phyloP scores from a whole-genome alignment of 1,140 invertebrate species.

The Bombus superbus region DNA sequence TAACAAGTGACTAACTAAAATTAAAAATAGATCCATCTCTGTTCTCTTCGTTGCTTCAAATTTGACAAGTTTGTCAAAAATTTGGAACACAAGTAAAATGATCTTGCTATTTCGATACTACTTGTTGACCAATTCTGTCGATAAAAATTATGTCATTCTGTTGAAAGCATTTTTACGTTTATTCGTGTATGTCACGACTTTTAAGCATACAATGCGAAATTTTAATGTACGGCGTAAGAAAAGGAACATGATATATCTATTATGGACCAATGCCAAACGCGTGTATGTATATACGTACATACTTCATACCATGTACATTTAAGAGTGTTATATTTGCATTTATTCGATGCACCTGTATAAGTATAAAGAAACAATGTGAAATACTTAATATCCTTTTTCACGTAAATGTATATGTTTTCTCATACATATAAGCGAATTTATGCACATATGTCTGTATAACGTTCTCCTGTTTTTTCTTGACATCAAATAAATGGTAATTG shows the following conservation, averaged over 20 bases:
- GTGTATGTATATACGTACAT: constrained; percentile 14
- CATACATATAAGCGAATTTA: not conserved
- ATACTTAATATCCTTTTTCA: constrained; percentile 30
- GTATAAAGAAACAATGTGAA: constrained; percentile 29
- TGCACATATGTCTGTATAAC: not conserved
- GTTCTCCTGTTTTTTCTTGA: constrained; percentile 35
- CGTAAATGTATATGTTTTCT: not conserved
- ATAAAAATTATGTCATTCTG: not conserved
- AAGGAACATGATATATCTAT: constrained; percentile 14
- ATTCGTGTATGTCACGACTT: not conserved
- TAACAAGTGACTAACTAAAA: not conserved
- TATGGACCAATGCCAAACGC: constrained; percentile 41
- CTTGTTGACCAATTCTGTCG: not conserved
- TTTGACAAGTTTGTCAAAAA: not conserved
- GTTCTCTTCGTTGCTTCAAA: not conserved
- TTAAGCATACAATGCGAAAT: not conserved
- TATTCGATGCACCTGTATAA: constrained; percentile 39
- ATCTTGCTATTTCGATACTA: not conserved
- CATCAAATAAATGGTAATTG: constrained; percentile 51
- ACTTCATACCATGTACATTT: not conserved
- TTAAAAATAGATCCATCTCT: not conserved
- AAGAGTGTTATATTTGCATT: constrained; percentile 39
- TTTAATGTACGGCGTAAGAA: constrained; percentile 8
- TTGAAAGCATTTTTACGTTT: not conserved
- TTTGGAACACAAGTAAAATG: not conserved